Evolutionary conservation across 1,140 invertebrate species (phyloP), one percentile per base, ranked within the genome.

Genomic region (Hycleus phaleratus): DNA sequence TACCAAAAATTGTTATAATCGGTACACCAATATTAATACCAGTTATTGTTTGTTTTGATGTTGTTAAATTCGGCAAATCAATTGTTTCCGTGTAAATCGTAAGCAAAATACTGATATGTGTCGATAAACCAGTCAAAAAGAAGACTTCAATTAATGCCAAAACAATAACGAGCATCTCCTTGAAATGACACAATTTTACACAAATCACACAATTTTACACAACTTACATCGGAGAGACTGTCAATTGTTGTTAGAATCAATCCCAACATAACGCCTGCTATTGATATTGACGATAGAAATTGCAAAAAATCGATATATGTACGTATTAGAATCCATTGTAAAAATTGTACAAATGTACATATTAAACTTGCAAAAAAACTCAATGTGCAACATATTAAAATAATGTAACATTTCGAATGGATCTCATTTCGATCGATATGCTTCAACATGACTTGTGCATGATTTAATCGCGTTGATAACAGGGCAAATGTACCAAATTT

Each of bases 61-160:
- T 73, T 56, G 74, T 72, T 12, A 72, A 67, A 68, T 75, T 76
- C 3, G 71, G 63, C 24, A 79, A 64, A 59, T 79, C 74, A 6
- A 78, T 75, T n/a, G 81, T 61, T 62, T 81, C 78, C 3, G 79
- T 77, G 52, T 80, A 82, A 18, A 82, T 75, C 50, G 82, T 79
- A 2, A 82, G 68, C 38, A 79, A 73, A 61, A 80, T 80, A 8
- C 79, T 81, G 52, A 82, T 73, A 49, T 81, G 80, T 5, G 80
- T 78, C 2, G 81, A 81, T 68, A 81, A 75, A 1, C 76, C 77
- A 26, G 81, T 71, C 3, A 82, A 70, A 4, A 81, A 66, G 57
- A 79, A 78, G 38, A 76, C 73, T 69, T 81, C 78, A 6, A 82
- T 63, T 53, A 74, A 68, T 46, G 78, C 75, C 38, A 68, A 62